Percentiles rank a stretch among this genome's conserved stretches.
Evolutionary conservation across 2,888 invertebrate genomes (phyloP).

Genomic region (Campoplex nolae): DNA sequence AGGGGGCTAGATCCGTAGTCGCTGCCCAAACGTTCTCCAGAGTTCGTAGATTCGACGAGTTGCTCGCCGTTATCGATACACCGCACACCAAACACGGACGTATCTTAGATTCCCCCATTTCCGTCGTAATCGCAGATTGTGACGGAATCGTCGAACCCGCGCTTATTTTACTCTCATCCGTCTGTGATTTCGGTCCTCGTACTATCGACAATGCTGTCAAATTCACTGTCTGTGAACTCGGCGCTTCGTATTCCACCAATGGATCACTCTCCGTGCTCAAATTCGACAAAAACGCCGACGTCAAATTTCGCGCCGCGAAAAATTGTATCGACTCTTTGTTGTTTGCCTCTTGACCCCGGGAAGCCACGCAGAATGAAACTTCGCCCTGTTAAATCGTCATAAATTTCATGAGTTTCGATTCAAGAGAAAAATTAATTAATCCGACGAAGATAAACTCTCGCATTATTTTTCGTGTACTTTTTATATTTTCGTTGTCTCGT

Average conservation of each 20-base stretch:
- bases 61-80: slow-evolving; percentile 81
- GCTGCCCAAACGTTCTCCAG: slow-evolving; percentile 83
- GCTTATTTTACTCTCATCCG: slow-evolving; percentile 65
- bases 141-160: slow-evolving; percentile 69
- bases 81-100: slow-evolving; percentile 86
- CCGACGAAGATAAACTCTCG: background rate
- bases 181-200: slow-evolving; percentile 77
- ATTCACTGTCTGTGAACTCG: slow-evolving; percentile 79
- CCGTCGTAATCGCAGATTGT: slow-evolving; percentile 61
- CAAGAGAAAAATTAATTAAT: no score
- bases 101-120: slow-evolving; percentile 75
- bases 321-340: slow-evolving; percentile 81
- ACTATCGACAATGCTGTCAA: slow-evolving; percentile 85
- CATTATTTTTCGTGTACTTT: no score
- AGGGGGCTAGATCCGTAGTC: slow-evolving; percentile 80
- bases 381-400: slow-evolving; percentile 82
- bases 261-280: slow-evolving; percentile 77
- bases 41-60: slow-evolving; percentile 78
- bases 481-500: no score
- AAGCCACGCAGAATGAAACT: slow-evolving; percentile 84
- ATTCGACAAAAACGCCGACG: slow-evolving; percentile 78
- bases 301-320: slow-evolving; percentile 77
- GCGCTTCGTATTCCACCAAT: slow-evolving; percentile 77
- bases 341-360: slow-evolving; percentile 81
- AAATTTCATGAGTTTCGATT: background rate